Evolutionary conservation across 2,113 vertebrate genomes (phyloP).

Genomic region (Cavia aperea): DNA sequence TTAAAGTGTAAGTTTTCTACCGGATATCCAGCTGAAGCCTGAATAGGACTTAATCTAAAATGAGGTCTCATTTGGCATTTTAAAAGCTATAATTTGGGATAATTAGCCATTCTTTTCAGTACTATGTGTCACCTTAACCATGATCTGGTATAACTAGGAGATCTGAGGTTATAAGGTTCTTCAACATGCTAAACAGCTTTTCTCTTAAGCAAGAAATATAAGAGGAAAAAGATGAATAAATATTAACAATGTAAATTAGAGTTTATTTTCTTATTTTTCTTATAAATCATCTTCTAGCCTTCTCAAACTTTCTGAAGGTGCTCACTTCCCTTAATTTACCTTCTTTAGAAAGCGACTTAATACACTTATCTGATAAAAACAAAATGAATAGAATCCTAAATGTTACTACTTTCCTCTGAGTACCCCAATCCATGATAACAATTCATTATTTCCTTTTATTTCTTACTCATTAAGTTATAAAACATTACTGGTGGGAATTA

Average conservation of each 20-base stretch:
- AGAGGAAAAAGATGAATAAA: slow-evolving; percentile 28
- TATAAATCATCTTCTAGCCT: slow-evolving; percentile 39
- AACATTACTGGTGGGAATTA: background rate
- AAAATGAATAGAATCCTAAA: slow-evolving; percentile 35
- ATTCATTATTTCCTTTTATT: background rate
- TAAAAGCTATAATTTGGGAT: slow-evolving; percentile 61
- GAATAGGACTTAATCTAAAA: slow-evolving; percentile 57
- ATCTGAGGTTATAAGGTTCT: slow-evolving; percentile 56
- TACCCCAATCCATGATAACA: background rate
- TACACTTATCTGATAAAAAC: slow-evolving; percentile 31
- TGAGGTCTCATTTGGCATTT: slow-evolving; percentile 63
- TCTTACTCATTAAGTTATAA: background rate
- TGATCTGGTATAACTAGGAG: slow-evolving; percentile 48
- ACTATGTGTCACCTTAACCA: slow-evolving; percentile 42
- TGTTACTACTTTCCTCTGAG: background rate
- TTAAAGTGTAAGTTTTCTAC: slow-evolving; percentile 33
- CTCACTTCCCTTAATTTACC: background rate
- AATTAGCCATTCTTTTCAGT: slow-evolving; percentile 55
- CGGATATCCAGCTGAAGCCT: slow-evolving; percentile 25
- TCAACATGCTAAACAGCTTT: slow-evolving; percentile 53
- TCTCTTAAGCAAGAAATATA: slow-evolving; percentile 58
- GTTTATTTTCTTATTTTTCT: slow-evolving; percentile 49
- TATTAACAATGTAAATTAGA: slow-evolving; percentile 47
- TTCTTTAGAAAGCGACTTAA: slow-evolving; percentile 44
- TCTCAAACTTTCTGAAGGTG: slow-evolving; percentile 45